phyloP scores from a whole-genome alignment of 2,113 vertebrate species.

The Melanerpes aurifrons region DNA sequence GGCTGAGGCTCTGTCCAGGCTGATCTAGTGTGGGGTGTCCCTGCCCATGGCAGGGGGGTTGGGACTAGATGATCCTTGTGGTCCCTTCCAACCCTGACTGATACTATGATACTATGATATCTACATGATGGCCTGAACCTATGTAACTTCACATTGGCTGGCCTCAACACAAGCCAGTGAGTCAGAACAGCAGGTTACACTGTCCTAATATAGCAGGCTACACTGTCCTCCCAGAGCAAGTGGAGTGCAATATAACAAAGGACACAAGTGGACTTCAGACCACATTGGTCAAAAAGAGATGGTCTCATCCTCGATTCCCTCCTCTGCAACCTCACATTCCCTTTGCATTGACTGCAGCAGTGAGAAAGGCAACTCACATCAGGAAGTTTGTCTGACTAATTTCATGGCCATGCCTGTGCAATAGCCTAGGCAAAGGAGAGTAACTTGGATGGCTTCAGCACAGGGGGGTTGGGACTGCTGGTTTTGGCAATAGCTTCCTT shows the following conservation, averaged over 20 bases:
- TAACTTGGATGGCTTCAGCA: neutral
- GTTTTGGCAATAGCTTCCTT: neutral
- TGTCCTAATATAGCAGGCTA: neutral
- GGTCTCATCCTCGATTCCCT: neutral
- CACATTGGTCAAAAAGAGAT: neutral
- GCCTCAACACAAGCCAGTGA: neutral
- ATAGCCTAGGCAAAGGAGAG: neutral
- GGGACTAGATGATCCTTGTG: too few relatives aligned
- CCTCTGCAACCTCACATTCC: neutral
- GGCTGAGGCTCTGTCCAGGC: too few relatives aligned
- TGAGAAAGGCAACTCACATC: neutral
- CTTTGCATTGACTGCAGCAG: neutral
- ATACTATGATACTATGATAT: neutral
- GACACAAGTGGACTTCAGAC: neutral
- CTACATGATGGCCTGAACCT: neutral
- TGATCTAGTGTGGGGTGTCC: too few relatives aligned
- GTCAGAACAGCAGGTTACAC: neutral
- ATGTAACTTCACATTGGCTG: neutral
- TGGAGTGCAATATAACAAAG: neutral
- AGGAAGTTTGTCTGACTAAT: neutral
- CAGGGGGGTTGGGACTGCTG: fast-evolving
- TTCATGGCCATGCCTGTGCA: neutral
- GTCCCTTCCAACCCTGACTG: too few relatives aligned
- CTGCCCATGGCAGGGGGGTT: too few relatives aligned
- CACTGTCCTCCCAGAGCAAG: neutral